Percentiles rank a stretch among this genome's conserved stretches.
Evolutionary conservation across 37 sponge, comb jelly and placozoan species (phyloP).

Genomic region (Aplysina aerophoba): DNA sequence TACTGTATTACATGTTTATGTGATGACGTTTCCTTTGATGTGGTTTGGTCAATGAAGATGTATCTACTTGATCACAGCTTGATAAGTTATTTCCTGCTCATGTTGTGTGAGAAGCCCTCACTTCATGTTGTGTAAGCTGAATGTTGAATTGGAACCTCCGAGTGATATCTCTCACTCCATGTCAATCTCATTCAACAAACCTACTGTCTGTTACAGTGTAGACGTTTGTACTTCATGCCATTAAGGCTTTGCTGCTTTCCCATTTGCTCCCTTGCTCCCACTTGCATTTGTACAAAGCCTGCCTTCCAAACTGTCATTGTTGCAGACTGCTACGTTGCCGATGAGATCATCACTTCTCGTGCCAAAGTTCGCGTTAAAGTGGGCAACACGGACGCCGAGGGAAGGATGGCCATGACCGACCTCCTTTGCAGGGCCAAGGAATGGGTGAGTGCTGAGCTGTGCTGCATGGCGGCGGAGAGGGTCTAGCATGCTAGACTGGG

Average conservation of each 20-base stretch:
- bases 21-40: too few species aligned
- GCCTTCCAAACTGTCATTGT: too few species aligned
- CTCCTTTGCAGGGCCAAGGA: constrained; percentile 51
- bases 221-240: not conserved
- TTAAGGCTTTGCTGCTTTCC: not conserved
- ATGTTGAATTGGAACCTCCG: not conserved
- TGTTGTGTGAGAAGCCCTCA: not conserved
- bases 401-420: constrained; percentile 60
- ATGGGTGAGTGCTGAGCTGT: constrained; percentile 33
- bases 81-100: not conserved
- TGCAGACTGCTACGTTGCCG: constrained; percentile 59
- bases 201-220: too few species aligned
- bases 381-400: constrained; percentile 63
- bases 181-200: too few species aligned
- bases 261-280: too few species aligned
- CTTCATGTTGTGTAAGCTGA: not conserved
- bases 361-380: constrained; percentile 57
- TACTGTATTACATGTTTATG: not conserved
- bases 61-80: not conserved
- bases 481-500: too few species aligned
- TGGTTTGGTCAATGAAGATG: too few species aligned
- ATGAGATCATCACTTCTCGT: constrained; percentile 60
- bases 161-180: not conserved
- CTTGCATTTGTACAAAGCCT: too few species aligned
- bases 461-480: too few species aligned